These are phyloP conservation scores for Stegastes partitus DNA, from an alignment of 2,113 vertebrate genomes.

Conservation along the genomic window DNA sequence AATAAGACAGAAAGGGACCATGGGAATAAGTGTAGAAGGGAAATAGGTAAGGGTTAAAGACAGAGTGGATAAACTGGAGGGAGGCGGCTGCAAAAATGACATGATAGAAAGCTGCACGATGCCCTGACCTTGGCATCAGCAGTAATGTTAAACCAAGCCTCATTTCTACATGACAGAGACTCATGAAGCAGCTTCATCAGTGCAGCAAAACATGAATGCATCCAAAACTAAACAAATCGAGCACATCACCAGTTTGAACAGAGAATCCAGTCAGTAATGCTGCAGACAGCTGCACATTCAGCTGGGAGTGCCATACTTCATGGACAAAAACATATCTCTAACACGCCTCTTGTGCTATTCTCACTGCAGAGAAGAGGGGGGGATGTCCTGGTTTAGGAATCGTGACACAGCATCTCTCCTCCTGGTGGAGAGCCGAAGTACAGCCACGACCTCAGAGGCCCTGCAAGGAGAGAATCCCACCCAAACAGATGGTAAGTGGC, in stretches of 20 bases:
- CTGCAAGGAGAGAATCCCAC: conserved; percentile 33
- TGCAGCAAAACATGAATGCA: neutral
- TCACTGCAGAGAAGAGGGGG: conserved; percentile 37
- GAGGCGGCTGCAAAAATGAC: neutral
- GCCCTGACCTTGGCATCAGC: neutral
- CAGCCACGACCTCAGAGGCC: conserved; percentile 58
- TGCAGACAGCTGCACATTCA: neutral
- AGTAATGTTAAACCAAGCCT: neutral
- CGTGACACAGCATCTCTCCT: conserved; percentile 72
- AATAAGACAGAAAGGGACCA: conserved; percentile 21
- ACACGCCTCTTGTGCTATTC: neutral
- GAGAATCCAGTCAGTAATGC: neutral
- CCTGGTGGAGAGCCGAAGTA: conserved; percentile 59
- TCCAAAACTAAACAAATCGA: neutral
- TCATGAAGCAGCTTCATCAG: neutral
- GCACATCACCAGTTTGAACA: neutral
- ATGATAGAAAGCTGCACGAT: neutral
- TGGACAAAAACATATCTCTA: conserved; percentile 10
- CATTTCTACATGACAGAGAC: neutral
- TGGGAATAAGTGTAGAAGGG: conserved; percentile 18
- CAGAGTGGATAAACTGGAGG: neutral
- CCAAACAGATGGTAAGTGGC: conserved; percentile 19
- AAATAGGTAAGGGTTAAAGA: conserved; percentile 23
- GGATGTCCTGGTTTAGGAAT: conserved; percentile 56
- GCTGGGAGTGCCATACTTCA: neutral